Evolutionary conservation across 64 coral and sea anemone genomes (phyloP), one percentile per base, ranked within the genome.

Genomic region (Montipora foliosa): DNA sequence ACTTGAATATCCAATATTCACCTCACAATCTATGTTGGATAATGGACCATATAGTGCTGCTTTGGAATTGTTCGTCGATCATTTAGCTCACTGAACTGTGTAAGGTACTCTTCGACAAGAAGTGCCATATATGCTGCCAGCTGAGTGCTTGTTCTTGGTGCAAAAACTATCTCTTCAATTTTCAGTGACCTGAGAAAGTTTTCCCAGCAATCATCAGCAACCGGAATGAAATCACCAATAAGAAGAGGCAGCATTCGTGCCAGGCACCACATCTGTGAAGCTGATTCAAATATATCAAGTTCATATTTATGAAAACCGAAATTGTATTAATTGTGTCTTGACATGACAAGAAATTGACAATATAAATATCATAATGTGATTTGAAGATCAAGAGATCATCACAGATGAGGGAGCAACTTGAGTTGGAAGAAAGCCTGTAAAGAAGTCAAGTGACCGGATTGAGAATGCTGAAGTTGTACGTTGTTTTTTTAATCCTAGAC

Each of bases 31-130:
- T 89, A 85, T n/a, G 53, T 77, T 72, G 92, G 67, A 61, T 88
- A 94, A 53, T 94, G 92, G 60, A 94, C 92, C 92, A 94, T 94
- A 58, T 88, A 89, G 61, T 94, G 84, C 58, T 94, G 92, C 75
- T 88, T 89, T 78, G 86, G 86, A 77, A 94, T 94, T 47, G 51
- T n/a, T 80, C 15, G 17, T 72, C 85, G 46, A 1, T 88, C 76
- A 55, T 94, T 53, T 6, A 80, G 46, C 25, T 81, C 29, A 19
- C 46, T 81, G 77, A 81, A 94, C 57, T 88, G 60, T 13, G 80
- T 64, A 16, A 94, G 84, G 62, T 89, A 94, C 52, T 94, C 84
- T 82, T 87, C 59, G 69, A 89, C 76, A 47, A 94, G 79, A 21
- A 89, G 84, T 73, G 58, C 49, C 79, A 94, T 67, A 75, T 89